phyloP scores from a whole-genome alignment of 2,888 invertebrate species.

The Leptopterna dolabrata region DNA sequence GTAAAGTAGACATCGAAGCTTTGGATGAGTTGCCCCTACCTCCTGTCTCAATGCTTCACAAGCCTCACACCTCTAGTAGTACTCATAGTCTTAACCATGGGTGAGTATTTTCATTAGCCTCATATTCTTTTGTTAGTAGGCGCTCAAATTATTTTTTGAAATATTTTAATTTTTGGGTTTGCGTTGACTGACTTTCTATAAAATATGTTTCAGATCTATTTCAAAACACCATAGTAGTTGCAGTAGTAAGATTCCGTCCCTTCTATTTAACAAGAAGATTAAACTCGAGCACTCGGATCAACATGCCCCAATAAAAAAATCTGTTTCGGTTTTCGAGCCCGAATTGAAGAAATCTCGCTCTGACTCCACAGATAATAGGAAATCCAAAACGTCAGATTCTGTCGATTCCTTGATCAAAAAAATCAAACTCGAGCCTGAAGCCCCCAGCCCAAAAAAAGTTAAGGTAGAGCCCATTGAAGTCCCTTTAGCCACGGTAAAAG shows the following conservation, averaged over 20 bases:
- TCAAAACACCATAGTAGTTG: constrained; percentile 17
- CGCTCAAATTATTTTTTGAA: too few relatives aligned
- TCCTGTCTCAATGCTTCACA: constrained; percentile 10
- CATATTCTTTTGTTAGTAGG: too few relatives aligned
- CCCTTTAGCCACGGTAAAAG: constrained; percentile 6
- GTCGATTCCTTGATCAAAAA: constrained; percentile 43
- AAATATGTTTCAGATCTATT: constrained; percentile 24
- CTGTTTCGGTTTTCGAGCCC: background rate
- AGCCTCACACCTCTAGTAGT: background rate
- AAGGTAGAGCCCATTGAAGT: constrained; percentile 50
- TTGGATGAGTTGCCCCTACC: constrained; percentile 59
- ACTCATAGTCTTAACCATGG: constrained; percentile 21
- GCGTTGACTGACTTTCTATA: background rate
- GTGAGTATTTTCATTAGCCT: background rate
- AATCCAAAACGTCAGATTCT: constrained; percentile 33
- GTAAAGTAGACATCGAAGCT: constrained; percentile 61
- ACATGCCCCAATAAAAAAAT: background rate
- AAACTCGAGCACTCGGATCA: constrained; percentile 36
- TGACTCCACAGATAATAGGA: constrained; percentile 44
- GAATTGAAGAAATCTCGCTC: constrained; percentile 38
- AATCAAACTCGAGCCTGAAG: constrained; percentile 41
- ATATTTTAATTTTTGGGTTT: background rate
- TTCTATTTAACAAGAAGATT: constrained; percentile 39
- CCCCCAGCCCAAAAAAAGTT: constrained; percentile 25
- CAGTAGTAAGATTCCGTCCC: background rate